A percentile compares a stretch with the other conserved stretches of the same genome.
phyloP scores from a whole-genome alignment of 1,140 invertebrate genomes.

The Pteromalus puparum region DNA sequence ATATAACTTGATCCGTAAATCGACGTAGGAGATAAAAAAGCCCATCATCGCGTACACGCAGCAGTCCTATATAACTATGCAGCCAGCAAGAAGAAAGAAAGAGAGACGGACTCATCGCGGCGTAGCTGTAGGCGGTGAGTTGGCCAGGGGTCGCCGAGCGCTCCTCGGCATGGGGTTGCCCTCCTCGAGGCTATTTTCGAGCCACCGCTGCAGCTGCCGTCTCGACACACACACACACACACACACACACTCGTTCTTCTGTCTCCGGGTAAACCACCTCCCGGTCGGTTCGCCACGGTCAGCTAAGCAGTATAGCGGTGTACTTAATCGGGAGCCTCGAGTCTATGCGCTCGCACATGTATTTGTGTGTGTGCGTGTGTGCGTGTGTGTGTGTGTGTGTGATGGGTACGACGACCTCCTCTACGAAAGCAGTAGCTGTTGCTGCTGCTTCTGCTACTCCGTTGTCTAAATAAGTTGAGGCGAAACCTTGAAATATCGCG shows the following conservation, averaged over 20 bases:
- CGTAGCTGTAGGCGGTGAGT: neutral
- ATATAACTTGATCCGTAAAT: too few species aligned
- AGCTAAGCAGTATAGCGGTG: slow-evolving; percentile 43
- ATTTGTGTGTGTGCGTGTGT: slow-evolving; percentile 43
- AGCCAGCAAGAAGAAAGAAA: slow-evolving; percentile 19
- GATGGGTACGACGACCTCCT: slow-evolving; percentile 63
- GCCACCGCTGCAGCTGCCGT: slow-evolving; percentile 64
- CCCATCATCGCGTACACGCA: too few species aligned
- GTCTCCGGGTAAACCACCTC: slow-evolving; percentile 65
- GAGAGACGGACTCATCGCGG: slow-evolving; percentile 17
- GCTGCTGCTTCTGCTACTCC: neutral
- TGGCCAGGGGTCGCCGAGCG: neutral
- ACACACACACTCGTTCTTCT: neutral
- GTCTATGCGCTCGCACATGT: neutral
- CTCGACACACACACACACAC: slow-evolving; percentile 11
- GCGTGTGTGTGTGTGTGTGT: slow-evolving; percentile 38
- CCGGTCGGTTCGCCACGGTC: slow-evolving; percentile 62
- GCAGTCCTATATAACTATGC: neutral
- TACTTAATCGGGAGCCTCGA: neutral
- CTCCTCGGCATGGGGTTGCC: slow-evolving; percentile 54
- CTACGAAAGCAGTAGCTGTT: neutral
- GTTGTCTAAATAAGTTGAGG: neutral
- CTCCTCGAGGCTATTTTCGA: slow-evolving; percentile 62
- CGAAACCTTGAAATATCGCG: neutral
- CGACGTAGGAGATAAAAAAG: too few species aligned